These are phyloP conservation scores for Paracanthobrama guichenoti DNA, from an alignment of 2,113 vertebrate species.

Conservation along the genomic window DNA sequence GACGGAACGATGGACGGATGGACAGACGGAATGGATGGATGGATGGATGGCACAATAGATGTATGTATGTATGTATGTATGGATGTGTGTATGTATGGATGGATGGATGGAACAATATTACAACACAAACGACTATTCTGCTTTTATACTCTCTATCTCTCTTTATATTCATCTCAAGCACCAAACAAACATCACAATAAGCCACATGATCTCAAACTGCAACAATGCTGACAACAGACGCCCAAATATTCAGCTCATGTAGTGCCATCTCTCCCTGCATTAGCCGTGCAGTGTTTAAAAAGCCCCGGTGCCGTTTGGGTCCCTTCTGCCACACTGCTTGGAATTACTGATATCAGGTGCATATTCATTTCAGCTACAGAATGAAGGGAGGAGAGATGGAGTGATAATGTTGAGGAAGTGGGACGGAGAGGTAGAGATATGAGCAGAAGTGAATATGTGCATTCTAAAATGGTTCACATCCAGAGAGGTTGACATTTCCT, in stretches of 20 bases:
- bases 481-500: slow-evolving; percentile 59
- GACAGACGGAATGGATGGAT: no score
- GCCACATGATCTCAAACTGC: background rate
- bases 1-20: no score
- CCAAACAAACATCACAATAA: background rate
- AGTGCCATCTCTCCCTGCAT: slow-evolving; percentile 20
- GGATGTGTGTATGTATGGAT: no score
- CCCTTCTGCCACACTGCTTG: background rate
- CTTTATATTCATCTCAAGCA: background rate
- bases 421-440: slow-evolving; percentile 30
- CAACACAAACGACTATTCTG: background rate
- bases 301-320: background rate
- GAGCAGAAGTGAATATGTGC: slow-evolving; percentile 46
- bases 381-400: slow-evolving; percentile 6
- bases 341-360: slow-evolving; percentile 50
- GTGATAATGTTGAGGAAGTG: background rate
- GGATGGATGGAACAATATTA: no score
- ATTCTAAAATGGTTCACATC: slow-evolving; percentile 49
- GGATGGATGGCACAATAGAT: no score
- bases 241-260: background rate
- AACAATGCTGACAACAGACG: background rate
- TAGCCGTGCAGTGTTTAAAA: slow-evolving; percentile 28
- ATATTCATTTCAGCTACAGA: slow-evolving; percentile 42
- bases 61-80: no score
- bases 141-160: background rate